phyloP scores from a whole-genome alignment of 2,888 invertebrate genomes.

The Melikaiella ostensackeni region DNA sequence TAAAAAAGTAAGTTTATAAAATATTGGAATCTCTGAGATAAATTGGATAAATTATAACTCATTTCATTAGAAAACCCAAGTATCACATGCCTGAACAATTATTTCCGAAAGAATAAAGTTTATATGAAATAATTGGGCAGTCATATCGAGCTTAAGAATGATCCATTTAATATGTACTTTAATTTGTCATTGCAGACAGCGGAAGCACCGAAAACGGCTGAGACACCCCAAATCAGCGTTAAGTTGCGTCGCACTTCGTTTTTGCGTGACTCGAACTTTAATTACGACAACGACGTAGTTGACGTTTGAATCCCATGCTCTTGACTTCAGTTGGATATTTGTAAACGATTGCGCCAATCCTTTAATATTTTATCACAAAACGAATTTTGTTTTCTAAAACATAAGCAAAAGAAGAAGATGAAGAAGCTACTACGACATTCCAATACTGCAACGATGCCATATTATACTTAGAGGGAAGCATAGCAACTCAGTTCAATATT shows the following conservation, averaged over 20 bases:
- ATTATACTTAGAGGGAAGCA: conserved; percentile 42
- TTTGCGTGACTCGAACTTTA: conserved; percentile 75
- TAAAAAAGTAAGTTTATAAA: too few relatives aligned
- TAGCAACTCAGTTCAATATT: conserved; percentile 43
- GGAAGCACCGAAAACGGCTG: conserved; percentile 75
- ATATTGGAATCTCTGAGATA: too few relatives aligned
- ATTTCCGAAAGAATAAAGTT: too few relatives aligned
- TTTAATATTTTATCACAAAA: conserved; percentile 3
- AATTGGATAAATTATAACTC: too few relatives aligned
- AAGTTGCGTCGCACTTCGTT: conserved; percentile 75
- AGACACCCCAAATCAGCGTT: conserved; percentile 68
- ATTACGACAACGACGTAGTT: conserved; percentile 75
- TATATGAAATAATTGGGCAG: too few relatives aligned
- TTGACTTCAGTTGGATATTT: neutral
- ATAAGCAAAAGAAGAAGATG: neutral
- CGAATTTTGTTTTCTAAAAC: conserved; percentile 7
- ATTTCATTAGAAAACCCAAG: too few relatives aligned
- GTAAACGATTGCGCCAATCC: conserved; percentile 26
- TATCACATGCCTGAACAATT: too few relatives aligned
- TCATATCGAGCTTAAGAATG: neutral
- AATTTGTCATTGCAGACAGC: conserved; percentile 65
- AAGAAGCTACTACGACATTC: conserved; percentile 32
- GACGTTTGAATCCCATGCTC: conserved; percentile 65
- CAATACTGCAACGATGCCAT: conserved; percentile 45
- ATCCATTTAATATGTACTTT: neutral